phyloP scores from a whole-genome alignment of 2,797 vertebrate genomes.

The Bovichtus diacanthus region DNA sequence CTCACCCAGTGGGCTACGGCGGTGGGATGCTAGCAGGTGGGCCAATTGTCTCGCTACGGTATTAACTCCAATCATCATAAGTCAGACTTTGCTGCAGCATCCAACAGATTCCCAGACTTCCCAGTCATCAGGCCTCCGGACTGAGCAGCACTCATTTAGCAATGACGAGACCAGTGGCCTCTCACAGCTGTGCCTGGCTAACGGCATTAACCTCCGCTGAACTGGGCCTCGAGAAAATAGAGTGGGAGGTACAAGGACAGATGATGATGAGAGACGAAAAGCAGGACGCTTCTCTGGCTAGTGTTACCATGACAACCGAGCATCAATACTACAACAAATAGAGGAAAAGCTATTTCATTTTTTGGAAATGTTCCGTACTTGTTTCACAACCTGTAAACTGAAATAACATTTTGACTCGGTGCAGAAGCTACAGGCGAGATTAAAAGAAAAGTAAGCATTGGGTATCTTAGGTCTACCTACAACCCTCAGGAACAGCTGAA shows the following conservation, averaged over 20 bases:
- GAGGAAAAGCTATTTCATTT: not conserved
- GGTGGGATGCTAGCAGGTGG: conserved; percentile 69
- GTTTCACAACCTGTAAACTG: not conserved
- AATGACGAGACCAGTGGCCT: conserved; percentile 30
- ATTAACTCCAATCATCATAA: conserved; percentile 76
- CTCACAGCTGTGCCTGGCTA: conserved; percentile 75
- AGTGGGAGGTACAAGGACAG: conserved; percentile 18
- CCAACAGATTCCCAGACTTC: conserved; percentile 72
- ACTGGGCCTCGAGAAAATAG: conserved; percentile 18
- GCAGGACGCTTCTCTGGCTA: conserved; percentile 23
- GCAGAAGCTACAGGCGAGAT: not conserved
- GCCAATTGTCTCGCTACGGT: conserved; percentile 57
- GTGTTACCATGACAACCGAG: conserved; percentile 36
- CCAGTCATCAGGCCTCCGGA: conserved; percentile 43
- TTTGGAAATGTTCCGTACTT: not conserved
- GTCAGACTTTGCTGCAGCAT: conserved; percentile 66
- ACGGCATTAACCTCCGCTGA: conserved; percentile 66
- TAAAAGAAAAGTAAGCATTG: not conserved
- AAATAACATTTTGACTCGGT: not conserved
- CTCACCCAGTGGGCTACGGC: conserved; percentile 37
- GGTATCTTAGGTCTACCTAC: not conserved
- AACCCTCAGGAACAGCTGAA: not conserved
- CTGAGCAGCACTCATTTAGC: conserved; percentile 35
- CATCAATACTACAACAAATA: conserved; percentile 5
- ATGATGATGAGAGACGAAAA: conserved; percentile 25